phyloP scores from a whole-genome alignment of 2,113 vertebrate genomes.

The Puntigrus tetrazona region DNA sequence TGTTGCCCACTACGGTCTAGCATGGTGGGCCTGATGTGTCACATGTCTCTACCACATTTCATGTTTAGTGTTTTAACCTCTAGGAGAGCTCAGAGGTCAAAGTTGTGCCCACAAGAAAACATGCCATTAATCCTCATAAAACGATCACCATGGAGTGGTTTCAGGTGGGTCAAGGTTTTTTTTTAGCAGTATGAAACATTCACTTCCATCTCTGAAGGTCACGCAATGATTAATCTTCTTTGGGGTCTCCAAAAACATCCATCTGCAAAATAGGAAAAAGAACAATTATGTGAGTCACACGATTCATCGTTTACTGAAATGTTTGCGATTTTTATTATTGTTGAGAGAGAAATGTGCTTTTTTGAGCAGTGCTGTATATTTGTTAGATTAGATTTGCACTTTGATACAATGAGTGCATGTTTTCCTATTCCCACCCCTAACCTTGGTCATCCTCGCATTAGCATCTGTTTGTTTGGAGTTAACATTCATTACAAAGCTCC shows the following conservation, averaged over 20 bases:
- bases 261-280: constrained; percentile 55
- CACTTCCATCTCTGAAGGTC: constrained; percentile 24
- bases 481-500: background rate
- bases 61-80: constrained; percentile 35
- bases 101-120: background rate
- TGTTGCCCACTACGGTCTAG: constrained; percentile 31
- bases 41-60: constrained; percentile 39
- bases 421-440: background rate
- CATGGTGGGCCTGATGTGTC: constrained; percentile 41
- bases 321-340: background rate
- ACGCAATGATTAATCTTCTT: constrained; percentile 32
- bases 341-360: background rate
- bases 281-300: constrained; percentile 10
- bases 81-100: constrained; percentile 54
- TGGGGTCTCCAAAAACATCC: constrained; percentile 30
- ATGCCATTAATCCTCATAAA: constrained; percentile 17
- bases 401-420: constrained; percentile 6
- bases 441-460: background rate
- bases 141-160: background rate
- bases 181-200: constrained; percentile 19
- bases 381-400: background rate
- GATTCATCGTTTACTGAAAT: background rate
- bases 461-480: constrained; percentile 26
- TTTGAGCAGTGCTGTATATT: background rate
- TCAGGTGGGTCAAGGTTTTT: background rate